Base-by-base conservation (phyloP, 2,888 invertebrate species). In the Zaprionus bogoriensis region DNA sequence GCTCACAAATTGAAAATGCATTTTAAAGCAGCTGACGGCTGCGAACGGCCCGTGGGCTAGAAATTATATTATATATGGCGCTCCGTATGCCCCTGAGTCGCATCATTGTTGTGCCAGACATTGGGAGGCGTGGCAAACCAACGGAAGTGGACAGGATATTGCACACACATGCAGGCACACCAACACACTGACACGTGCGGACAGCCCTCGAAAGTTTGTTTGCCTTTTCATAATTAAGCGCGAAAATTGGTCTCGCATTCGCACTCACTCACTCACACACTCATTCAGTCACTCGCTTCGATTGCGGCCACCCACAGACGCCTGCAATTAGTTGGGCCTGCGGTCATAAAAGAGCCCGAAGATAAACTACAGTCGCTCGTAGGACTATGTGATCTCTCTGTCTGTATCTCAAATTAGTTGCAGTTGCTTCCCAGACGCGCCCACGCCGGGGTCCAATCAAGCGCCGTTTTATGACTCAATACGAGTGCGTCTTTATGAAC, bases 1-100 rank as follows among this genome's bases (percentile, higher is more conserved):
- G 60, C 51, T 30, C 62, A 68, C 71, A 74, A 87, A 87, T 87
- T 82, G 82, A 87, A 82, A 85, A 79, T 83, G 82, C 82, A 83
- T 83, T 83, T 83, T 85, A 83, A 87, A 83, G 87, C 86, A 87
- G 82, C 66, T 75, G 65, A 42, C 58, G 81, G 51, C 65, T 39
- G 36, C 59, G 19, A 48, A 75, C 59, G 47, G 14, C 48, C 82
- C 83, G 65, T 60, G 42, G 83, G 82, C 83, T 79, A 87, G 67
- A 83, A 70, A 79, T 79, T 74, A 85, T 82, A 79, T 67, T 57
- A 68, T 67, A 41, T 53, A 67, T 46, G 36, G n/a, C n/a, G n/a
- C n/a, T n/a, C n/a, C n/a, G n/a, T n/a, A n/a, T n/a, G n/a, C n/a
- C n/a, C n/a, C n/a, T 42, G 19, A 36, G 32, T 46, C 7, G 27